A percentile compares a stretch with the other conserved stretches of the same genome.
Evolutionary conservation across 2,888 invertebrate genomes (phyloP).

Genomic region (Eupeodes luniger): DNA sequence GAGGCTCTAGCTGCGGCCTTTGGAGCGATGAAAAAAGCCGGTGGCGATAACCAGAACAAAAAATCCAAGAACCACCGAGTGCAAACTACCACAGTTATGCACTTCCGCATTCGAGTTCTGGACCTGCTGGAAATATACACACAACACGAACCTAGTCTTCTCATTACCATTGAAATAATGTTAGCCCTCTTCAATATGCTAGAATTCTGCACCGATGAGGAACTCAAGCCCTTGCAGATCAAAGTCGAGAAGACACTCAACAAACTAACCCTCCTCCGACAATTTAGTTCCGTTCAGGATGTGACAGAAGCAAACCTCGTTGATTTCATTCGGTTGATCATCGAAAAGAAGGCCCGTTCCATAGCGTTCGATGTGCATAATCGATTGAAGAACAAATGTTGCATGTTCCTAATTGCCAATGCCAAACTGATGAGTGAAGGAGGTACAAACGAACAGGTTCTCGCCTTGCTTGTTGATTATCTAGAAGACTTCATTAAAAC

Average conservation of each 20-base stretch:
- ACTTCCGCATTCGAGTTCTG: conserved; percentile 90
- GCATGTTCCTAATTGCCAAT: conserved; percentile 79
- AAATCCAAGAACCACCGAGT: conserved; percentile 86
- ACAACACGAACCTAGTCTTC: conserved; percentile 89
- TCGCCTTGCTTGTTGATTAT: conserved; percentile 78
- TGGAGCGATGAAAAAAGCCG: conserved; percentile 80
- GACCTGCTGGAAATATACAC: conserved; percentile 91
- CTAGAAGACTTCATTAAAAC: conserved; percentile 80
- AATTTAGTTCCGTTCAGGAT: conserved; percentile 76
- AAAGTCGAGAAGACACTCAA: conserved; percentile 85
- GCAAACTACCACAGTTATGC: conserved; percentile 88
- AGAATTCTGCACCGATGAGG: conserved; percentile 89
- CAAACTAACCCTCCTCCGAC: conserved; percentile 78
- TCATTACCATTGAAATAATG: conserved; percentile 88
- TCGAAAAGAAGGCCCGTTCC: conserved; percentile 79
- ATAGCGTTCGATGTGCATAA: conserved; percentile 78
- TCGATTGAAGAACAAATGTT: conserved; percentile 79
- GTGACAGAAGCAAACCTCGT: conserved; percentile 79
- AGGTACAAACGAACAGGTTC: conserved; percentile 69
- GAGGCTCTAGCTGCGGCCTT: conserved; percentile 90
- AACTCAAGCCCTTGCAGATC: conserved; percentile 87
- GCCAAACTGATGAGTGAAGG: conserved; percentile 72
- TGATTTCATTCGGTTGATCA: conserved; percentile 78
- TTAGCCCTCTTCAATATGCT: conserved; percentile 88
- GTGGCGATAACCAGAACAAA: conserved; percentile 80